Evolutionary conservation across 2,113 vertebrate genomes (phyloP).

Genomic region (Atractosteus spatula): DNA sequence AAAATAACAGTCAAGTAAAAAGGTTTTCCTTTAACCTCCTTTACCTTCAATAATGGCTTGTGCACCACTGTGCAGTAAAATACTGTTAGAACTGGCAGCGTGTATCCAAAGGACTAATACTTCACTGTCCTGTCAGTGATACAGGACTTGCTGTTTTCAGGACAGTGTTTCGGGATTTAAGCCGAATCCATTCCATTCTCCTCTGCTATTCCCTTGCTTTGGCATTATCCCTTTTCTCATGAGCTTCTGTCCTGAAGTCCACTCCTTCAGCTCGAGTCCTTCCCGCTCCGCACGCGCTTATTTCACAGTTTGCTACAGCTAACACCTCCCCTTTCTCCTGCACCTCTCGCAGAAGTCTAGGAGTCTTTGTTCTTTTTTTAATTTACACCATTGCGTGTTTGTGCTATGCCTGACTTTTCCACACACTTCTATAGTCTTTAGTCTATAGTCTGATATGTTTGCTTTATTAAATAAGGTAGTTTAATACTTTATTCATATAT

Average conservation of each 20-base stretch:
- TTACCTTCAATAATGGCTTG: slow-evolving; percentile 55
- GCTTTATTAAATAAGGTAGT: slow-evolving; percentile 40
- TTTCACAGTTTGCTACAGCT: slow-evolving; percentile 66
- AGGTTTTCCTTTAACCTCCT: slow-evolving; percentile 22
- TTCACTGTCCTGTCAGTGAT: slow-evolving; percentile 37
- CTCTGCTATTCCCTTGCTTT: slow-evolving; percentile 5
- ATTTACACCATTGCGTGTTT: neutral
- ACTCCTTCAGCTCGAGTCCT: slow-evolving; percentile 45
- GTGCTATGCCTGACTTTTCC: neutral
- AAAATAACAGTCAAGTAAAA: slow-evolving; percentile 33
- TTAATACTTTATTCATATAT: slow-evolving; percentile 41
- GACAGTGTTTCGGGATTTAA: neutral
- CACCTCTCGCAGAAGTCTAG: neutral
- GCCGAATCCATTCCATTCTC: slow-evolving; percentile 20
- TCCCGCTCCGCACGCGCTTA: neutral
- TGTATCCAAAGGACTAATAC: slow-evolving; percentile 49
- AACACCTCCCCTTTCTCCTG: slow-evolving; percentile 21
- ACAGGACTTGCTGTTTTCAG: neutral
- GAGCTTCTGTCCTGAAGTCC: slow-evolving; percentile 42
- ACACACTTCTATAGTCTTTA: slow-evolving; percentile 14
- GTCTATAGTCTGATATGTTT: slow-evolving; percentile 30
- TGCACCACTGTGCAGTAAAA: slow-evolving; percentile 46
- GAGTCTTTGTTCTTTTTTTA: neutral
- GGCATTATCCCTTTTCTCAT: slow-evolving; percentile 7
- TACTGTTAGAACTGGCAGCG: slow-evolving; percentile 54